These are phyloP conservation scores for Muscina levida DNA, from an alignment of 2,888 invertebrate genomes.

Conservation along the genomic window DNA sequence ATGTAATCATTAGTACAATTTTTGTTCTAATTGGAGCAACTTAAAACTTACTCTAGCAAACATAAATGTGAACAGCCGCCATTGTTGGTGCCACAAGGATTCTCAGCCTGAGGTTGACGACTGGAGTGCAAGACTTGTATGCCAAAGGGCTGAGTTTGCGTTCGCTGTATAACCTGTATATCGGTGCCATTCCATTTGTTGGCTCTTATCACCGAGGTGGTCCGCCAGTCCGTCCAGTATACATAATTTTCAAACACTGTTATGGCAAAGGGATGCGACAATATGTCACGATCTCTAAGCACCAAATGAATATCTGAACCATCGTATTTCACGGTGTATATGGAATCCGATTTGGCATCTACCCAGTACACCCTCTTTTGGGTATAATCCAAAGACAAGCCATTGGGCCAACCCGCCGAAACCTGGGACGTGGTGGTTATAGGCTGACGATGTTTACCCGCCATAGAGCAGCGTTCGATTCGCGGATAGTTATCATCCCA, in stretches of 20 bases:
- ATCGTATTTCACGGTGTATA: constrained; percentile 91
- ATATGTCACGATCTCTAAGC: constrained; percentile 86
- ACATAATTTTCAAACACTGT: constrained; percentile 91
- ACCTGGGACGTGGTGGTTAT: constrained; percentile 81
- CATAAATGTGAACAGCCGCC: constrained; percentile 92
- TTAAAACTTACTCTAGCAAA: constrained; percentile 81
- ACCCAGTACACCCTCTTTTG: constrained; percentile 90
- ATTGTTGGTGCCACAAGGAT: constrained; percentile 86
- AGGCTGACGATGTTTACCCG: constrained; percentile 84
- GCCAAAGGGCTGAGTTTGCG: constrained; percentile 94
- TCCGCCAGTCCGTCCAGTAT: constrained; percentile 97
- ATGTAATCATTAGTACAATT: not conserved
- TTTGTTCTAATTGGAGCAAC: not conserved
- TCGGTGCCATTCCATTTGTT: constrained; percentile 93
- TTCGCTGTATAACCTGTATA: constrained; percentile 89
- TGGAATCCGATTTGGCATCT: constrained; percentile 93
- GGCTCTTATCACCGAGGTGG: constrained; percentile 91
- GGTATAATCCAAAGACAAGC: constrained; percentile 89
- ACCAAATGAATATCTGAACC: constrained; percentile 85
- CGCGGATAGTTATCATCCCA: constrained; percentile 90
- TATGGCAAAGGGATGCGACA: constrained; percentile 94
- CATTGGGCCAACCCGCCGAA: constrained; percentile 91
- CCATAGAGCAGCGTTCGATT: constrained; percentile 90
- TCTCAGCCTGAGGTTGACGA: constrained; percentile 84
- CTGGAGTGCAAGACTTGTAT: constrained; percentile 90